Percentiles rank a stretch among this genome's conserved stretches.
These are phyloP conservation scores for Meandrusa payeni DNA, from an alignment of 2,888 invertebrate genomes.

Conservation along the genomic window DNA sequence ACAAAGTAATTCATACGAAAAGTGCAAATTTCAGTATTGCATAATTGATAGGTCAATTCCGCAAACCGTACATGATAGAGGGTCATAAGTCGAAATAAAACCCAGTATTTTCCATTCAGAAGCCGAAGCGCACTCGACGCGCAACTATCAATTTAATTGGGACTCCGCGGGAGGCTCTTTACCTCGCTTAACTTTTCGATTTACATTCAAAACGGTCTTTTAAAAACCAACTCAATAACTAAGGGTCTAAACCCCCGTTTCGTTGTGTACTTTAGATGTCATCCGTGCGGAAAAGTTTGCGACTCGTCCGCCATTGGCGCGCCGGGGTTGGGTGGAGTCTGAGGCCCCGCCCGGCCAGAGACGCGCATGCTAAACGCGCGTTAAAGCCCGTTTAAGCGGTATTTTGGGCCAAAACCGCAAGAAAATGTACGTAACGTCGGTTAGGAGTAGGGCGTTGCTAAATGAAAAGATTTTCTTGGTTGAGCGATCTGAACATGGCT, in stretches of 20 bases:
- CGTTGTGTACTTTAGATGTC: slow-evolving; percentile 65
- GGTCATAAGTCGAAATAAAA: slow-evolving; percentile 19
- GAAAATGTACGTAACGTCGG: slow-evolving; percentile 75
- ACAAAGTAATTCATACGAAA: neutral
- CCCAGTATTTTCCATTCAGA: slow-evolving; percentile 28
- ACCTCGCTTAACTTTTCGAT: slow-evolving; percentile 78
- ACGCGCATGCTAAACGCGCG: slow-evolving; percentile 76
- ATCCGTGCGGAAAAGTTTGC: slow-evolving; percentile 60
- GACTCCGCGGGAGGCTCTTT: slow-evolving; percentile 68
- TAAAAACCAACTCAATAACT: slow-evolving; percentile 76
- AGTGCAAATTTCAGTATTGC: slow-evolving; percentile 11
- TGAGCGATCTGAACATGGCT: slow-evolving; percentile 70
- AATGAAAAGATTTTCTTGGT: slow-evolving; percentile 75
- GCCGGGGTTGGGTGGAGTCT: slow-evolving; percentile 43
- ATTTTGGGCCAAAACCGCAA: slow-evolving; percentile 77
- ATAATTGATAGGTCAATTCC: slow-evolving; percentile 25
- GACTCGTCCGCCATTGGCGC: slow-evolving; percentile 49
- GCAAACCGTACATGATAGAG: slow-evolving; percentile 22
- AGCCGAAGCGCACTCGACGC: slow-evolving; percentile 38
- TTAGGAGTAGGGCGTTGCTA: slow-evolving; percentile 75
- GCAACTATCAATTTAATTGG: slow-evolving; percentile 78
- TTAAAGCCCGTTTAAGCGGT: slow-evolving; percentile 79
- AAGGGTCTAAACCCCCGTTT: slow-evolving; percentile 62
- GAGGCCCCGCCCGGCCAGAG: slow-evolving; percentile 49
- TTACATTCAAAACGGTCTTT: slow-evolving; percentile 80